Evolutionary conservation across 1,140 invertebrate species (phyloP), one percentile per base, ranked within the genome.

Genomic region (Papilio helenus): DNA sequence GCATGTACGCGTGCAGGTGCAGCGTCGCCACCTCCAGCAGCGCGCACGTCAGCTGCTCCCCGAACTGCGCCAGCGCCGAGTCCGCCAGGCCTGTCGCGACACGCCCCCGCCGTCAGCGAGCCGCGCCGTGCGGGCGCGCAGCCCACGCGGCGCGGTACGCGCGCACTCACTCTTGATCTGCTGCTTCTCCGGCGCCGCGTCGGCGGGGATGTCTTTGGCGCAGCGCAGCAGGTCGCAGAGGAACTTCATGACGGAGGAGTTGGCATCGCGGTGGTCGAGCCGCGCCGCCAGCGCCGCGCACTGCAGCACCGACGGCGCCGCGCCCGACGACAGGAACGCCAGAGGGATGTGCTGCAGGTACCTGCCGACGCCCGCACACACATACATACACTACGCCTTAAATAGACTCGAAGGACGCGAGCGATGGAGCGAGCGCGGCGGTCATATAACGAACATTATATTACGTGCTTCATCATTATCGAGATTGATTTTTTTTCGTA

Each of bases 201-300:
- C 26, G 10, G 49, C 46, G 46, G 46, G 46, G 46, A 49, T 39
- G 18, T 58, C 81, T 83, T 86, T 83, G 55, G 90, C 88, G 55
- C 86, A 68, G n/a, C 83, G 72, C 46, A 83, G 61, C 68, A 93
- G 83, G 85, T 93, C 92, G 81, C 85, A 83, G 72, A 93, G 90
- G 88, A 93, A 93, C 95, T 99, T 99, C 97, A 99, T 99, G 18
- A 99, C 98, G 20, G 98, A 98, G 29, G 97, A 97, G 95, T 99
- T 99, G 8, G 99, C 99, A 86, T 99, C 99, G 90, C 97, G 97
- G 92, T 99, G 99, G 92, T 99, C 98, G 61, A 99, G 95, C 16
- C 96, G 96, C 82, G 97, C 96, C 12, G 98, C 97, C 84, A 97
- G 95, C 46, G 98, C 93, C 34, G 97, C 98, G 94, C 98, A 98